Percentiles rank a stretch among this genome's conserved stretches.
phyloP scores from a whole-genome alignment of 2,797 vertebrate species.

The Micrastur ruficollis region DNA sequence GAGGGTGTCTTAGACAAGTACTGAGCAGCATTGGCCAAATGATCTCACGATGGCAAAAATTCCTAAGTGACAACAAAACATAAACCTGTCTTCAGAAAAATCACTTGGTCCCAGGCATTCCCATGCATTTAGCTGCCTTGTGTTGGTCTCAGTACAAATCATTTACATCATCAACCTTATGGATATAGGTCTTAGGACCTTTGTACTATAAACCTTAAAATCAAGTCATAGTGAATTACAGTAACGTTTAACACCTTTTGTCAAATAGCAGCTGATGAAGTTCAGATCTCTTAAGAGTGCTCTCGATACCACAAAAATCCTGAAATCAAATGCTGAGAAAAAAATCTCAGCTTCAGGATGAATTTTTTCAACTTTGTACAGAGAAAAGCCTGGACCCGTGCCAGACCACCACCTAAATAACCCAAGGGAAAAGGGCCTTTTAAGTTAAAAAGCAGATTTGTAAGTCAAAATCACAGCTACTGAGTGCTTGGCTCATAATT shows the following conservation, averaged over 20 bases:
- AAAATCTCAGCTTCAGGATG: neutral
- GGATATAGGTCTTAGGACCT: neutral
- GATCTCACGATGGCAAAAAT: neutral
- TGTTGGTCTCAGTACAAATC: neutral
- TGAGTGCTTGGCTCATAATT: neutral
- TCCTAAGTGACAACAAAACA: neutral
- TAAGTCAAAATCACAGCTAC: neutral
- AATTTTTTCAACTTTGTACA: neutral
- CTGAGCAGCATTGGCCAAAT: neutral
- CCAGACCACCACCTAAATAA: neutral
- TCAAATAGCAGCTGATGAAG: neutral
- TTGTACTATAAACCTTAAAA: neutral
- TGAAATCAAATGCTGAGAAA: neutral
- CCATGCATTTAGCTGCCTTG: neutral
- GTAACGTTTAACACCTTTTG: fast-evolving
- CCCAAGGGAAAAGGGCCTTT: fast-evolving
- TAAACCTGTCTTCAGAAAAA: neutral
- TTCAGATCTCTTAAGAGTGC: neutral
- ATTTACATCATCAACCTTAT: neutral
- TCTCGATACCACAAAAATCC: neutral
- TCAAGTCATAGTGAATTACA: neutral
- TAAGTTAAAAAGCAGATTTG: neutral
- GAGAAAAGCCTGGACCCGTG: neutral
- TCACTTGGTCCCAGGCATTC: fast-evolving
- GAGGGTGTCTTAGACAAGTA: neutral